A percentile compares a stretch with the other conserved stretches of the same genome.
Evolutionary conservation across 2,888 invertebrate genomes (phyloP).

Genomic region (Eulithis testata): DNA sequence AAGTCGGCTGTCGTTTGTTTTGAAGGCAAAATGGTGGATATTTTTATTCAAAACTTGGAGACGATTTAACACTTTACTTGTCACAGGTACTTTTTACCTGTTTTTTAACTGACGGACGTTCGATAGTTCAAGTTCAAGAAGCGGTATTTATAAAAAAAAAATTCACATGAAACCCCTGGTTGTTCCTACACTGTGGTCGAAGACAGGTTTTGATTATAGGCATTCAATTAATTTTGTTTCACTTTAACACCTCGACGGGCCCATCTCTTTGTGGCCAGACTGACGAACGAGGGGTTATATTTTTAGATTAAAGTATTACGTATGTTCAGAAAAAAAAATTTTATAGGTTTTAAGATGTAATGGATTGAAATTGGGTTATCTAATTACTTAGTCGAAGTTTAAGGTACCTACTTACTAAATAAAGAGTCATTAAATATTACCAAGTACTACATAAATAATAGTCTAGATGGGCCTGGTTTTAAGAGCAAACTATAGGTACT

Average conservation of each 20-base stretch:
- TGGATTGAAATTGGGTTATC: background rate
- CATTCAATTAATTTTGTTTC: constrained; percentile 41
- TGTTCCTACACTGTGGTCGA: constrained; percentile 8
- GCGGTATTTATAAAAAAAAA: no score
- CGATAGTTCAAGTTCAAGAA: no score
- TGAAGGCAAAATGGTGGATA: no score
- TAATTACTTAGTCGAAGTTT: background rate
- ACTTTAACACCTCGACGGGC: constrained; percentile 39
- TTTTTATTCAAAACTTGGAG: no score
- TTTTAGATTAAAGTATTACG: constrained; percentile 15
- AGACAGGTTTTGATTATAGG: constrained; percentile 35
- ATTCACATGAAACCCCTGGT: constrained; percentile 1
- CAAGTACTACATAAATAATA: no score
- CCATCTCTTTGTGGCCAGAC: constrained; percentile 32
- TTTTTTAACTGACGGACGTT: no score
- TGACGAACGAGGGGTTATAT: constrained; percentile 15
- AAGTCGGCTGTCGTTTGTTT: no score
- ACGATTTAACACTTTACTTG: no score
- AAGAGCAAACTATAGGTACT: no score
- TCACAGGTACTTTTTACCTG: no score
- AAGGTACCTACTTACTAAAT: background rate
- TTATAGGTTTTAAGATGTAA: background rate
- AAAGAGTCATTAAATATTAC: background rate
- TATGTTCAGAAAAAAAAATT: background rate
- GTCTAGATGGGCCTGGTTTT: no score